These are phyloP conservation scores for Lophotriccus pileatus DNA, from an alignment of 2,797 vertebrate species.

Conservation along the genomic window DNA sequence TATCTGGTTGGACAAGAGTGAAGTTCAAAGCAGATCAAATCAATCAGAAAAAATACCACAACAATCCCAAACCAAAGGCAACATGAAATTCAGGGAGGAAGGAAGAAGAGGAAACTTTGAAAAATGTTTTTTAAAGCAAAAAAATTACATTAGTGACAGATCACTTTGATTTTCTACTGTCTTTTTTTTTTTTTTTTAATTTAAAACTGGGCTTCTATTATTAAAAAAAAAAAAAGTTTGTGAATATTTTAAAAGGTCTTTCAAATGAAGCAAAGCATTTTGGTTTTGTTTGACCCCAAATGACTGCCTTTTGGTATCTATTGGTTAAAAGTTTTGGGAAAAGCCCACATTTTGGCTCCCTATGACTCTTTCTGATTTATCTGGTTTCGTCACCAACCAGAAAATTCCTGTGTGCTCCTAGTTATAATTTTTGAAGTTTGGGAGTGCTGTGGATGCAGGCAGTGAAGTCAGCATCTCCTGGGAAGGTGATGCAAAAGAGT, in stretches of 20 bases:
- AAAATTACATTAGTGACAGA: neutral
- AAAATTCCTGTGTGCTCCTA: neutral
- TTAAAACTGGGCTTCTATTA: neutral
- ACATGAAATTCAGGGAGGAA: neutral
- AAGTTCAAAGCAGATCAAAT: neutral
- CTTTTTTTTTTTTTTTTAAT: neutral
- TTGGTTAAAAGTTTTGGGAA: neutral
- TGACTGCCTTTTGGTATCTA: neutral
- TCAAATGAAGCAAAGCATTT: neutral
- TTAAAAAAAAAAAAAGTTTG: neutral
- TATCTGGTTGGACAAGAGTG: neutral
- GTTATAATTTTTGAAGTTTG: neutral
- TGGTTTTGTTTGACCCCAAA: neutral
- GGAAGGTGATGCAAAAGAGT: neutral
- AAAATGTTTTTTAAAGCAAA: neutral
- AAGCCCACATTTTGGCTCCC: accelerated
- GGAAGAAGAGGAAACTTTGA: neutral
- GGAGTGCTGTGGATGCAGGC: neutral
- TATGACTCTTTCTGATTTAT: neutral
- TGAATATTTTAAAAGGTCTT: neutral
- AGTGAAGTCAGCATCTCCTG: neutral
- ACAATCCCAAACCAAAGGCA: neutral
- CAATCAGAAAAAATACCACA: neutral
- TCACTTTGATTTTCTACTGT: neutral
- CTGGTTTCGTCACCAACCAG: neutral